Percentiles rank a stretch among this genome's conserved stretches.
Conservation (phyloP, 2,888 invertebrate species). For the Diploptera punctata region DNA sequence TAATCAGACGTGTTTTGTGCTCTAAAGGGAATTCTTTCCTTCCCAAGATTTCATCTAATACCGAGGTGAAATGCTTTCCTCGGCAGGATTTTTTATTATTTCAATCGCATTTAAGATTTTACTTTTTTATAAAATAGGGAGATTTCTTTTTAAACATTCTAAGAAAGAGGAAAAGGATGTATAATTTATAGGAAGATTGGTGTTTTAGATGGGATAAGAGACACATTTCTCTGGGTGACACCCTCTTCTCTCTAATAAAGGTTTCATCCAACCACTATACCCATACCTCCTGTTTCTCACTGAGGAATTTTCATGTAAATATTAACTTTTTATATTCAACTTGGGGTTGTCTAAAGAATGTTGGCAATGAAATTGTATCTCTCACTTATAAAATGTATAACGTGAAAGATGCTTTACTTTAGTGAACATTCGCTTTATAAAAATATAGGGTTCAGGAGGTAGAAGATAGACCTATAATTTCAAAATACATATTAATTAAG, state of each 20-base stretch:
- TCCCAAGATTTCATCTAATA: constrained; percentile 17
- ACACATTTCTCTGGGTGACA: neutral
- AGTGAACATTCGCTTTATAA: too few relatives aligned
- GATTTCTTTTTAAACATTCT: neutral
- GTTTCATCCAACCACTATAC: neutral
- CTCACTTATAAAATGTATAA: too few relatives aligned
- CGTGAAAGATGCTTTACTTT: too few relatives aligned
- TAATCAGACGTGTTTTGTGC: constrained; percentile 26
- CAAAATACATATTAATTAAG: too few relatives aligned
- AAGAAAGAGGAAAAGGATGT: neutral
- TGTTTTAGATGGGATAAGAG: neutral
- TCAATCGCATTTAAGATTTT: constrained; percentile 16
- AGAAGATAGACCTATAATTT: too few relatives aligned
- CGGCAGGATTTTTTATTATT: neutral
- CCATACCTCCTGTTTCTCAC: neutral
- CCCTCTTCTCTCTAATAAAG: neutral
- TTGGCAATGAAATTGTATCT: neutral
- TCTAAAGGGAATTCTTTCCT: constrained; percentile 12
- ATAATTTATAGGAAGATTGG: constrained; percentile 10
- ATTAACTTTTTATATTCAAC: neutral
- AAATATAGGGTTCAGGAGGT: too few relatives aligned
- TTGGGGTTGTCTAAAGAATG: neutral
- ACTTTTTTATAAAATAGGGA: too few relatives aligned
- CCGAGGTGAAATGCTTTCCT: constrained; percentile 9
- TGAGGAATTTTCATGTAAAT: neutral